These are phyloP conservation scores for Drosophila acutilabella DNA, from an alignment of 2,888 invertebrate species.

Conservation along the genomic window DNA sequence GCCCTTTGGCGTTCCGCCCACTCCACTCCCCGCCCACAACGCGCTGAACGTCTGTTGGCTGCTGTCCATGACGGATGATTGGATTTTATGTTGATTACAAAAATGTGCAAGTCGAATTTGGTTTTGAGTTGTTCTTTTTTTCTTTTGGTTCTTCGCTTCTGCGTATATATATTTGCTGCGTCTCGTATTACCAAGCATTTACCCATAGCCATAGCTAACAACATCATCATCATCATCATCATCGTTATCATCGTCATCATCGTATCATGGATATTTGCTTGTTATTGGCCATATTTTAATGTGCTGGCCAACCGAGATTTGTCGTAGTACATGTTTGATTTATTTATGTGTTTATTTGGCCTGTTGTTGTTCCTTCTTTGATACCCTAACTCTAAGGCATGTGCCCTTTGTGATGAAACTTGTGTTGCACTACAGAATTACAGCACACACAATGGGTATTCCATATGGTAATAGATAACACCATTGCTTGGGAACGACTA, in stretches of 20 bases:
- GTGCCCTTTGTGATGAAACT: not conserved
- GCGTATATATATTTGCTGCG: conserved; percentile 16
- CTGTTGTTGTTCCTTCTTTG: conserved; percentile 55
- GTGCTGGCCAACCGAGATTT: conserved; percentile 75
- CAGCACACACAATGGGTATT: no score
- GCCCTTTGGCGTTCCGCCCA: conserved; percentile 58
- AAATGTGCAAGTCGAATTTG: conserved; percentile 74
- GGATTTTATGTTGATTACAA: conserved; percentile 79
- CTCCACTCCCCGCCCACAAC: not conserved
- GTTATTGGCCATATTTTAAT: conserved; percentile 80
- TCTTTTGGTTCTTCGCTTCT: not conserved
- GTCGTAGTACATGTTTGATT: conserved; percentile 78
- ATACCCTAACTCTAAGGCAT: conserved; percentile 13
- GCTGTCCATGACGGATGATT: conserved; percentile 78
- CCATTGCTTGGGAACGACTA: no score
- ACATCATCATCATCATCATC: conserved; percentile 22
- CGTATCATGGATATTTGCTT: conserved; percentile 64
- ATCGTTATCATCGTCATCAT: conserved; percentile 31
- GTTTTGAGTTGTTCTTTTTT: conserved; percentile 41
- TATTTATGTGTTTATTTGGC: conserved; percentile 77
- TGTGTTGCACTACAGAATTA: not conserved
- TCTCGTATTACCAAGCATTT: conserved; percentile 58
- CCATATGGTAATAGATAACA: not conserved
- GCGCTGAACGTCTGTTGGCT: conserved; percentile 58
- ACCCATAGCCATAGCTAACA: conserved; percentile 46